Conservation (phyloP, 2,113 vertebrate genomes). For the Spizaetus ornatus region DNA sequence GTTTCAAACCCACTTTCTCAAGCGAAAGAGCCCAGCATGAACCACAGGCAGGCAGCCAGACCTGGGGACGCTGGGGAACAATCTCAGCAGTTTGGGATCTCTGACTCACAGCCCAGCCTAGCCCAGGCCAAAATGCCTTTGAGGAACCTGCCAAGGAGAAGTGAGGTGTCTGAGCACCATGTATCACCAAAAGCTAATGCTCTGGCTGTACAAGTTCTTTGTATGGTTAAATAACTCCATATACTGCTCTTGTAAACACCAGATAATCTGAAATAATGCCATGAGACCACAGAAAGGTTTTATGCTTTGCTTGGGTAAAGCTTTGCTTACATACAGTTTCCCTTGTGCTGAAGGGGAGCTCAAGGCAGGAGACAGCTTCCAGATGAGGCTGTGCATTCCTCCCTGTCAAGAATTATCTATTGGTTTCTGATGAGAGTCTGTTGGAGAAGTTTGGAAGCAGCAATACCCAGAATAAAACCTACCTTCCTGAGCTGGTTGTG, state of each 20-base stretch:
- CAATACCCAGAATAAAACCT: neutral
- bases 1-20: neutral
- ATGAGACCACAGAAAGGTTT: neutral
- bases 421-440: neutral
- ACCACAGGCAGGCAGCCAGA: neutral
- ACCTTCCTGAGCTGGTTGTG: fast-evolving
- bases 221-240: neutral
- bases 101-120: neutral
- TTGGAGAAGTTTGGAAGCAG: neutral
- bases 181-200: neutral
- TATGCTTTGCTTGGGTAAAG: neutral
- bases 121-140: neutral
- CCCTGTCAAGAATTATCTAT: neutral
- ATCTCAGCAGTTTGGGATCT: neutral
- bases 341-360: neutral
- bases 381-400: neutral
- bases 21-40: neutral
- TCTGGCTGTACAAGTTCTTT: neutral
- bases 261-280: conserved; percentile 15
- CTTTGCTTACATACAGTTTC: neutral
- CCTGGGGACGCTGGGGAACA: neutral
- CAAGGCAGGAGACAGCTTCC: neutral
- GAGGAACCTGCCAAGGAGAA: neutral
- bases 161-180: neutral
- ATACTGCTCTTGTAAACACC: neutral